Evolutionary conservation across 2,888 invertebrate species (phyloP).

Genomic region (Cerceris rybyensis): DNA sequence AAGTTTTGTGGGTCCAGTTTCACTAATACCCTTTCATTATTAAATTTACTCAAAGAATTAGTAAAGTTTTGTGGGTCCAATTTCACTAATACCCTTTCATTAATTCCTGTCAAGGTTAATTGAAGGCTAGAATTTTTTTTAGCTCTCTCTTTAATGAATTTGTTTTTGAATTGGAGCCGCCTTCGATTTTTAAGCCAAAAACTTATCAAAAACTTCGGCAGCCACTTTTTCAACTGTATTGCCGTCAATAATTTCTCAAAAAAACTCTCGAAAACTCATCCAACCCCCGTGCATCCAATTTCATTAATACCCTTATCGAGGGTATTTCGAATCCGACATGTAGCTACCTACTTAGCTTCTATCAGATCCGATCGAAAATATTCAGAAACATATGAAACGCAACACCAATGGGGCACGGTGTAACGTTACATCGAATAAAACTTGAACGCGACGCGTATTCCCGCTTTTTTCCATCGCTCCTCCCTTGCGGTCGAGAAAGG

Average conservation of each 20-base stretch:
- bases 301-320: conserved; percentile 4
- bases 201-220: too few relatives aligned
- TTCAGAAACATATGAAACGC: conserved; percentile 39
- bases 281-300: neutral
- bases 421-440: conserved; percentile 45
- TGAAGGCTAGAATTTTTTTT: too few relatives aligned
- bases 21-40: too few relatives aligned
- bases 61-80: too few relatives aligned
- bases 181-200: too few relatives aligned
- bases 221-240: too few relatives aligned
- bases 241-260: too few relatives aligned
- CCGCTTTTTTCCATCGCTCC: conserved; percentile 13
- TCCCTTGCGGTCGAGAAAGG: conserved; percentile 47
- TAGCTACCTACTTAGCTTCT: neutral
- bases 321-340: neutral
- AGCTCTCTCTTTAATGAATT: too few relatives aligned
- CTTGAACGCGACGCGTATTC: conserved; percentile 12
- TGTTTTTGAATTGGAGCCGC: too few relatives aligned
- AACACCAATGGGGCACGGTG: conserved; percentile 31
- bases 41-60: neutral
- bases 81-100: too few relatives aligned
- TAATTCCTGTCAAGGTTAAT: too few relatives aligned
- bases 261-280: neutral
- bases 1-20: too few relatives aligned
- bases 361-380: conserved; percentile 29